Percentiles rank a stretch among this genome's conserved stretches.
Evolutionary conservation across 2,888 invertebrate species (phyloP).

Genomic region (Tipula confusa): DNA sequence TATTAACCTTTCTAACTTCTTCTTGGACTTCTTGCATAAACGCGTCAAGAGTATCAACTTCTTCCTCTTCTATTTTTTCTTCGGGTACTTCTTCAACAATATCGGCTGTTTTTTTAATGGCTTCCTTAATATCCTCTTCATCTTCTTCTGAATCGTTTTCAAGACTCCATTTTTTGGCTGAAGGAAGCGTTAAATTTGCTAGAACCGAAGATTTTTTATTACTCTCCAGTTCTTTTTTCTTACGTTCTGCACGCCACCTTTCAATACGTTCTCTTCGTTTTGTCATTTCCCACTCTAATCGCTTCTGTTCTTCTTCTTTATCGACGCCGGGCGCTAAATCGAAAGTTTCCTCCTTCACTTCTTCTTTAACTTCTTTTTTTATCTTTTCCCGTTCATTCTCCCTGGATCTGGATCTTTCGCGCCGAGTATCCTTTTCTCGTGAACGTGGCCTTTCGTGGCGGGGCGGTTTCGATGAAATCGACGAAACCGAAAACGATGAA

Average conservation of each 20-base stretch:
- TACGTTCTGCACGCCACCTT: slow-evolving; percentile 90
- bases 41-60: slow-evolving; percentile 94
- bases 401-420: slow-evolving; percentile 28
- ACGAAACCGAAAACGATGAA: neutral
- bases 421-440: slow-evolving; percentile 37
- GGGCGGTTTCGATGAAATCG: neutral
- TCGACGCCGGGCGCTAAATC: slow-evolving; percentile 61
- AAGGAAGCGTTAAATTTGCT: slow-evolving; percentile 52
- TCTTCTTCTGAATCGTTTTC: slow-evolving; percentile 96
- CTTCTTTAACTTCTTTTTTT: slow-evolving; percentile 30
- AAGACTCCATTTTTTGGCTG: slow-evolving; percentile 85
- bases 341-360: slow-evolving; percentile 50
- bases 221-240: slow-evolving; percentile 77
- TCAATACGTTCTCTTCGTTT: slow-evolving; percentile 93
- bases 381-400: slow-evolving; percentile 21
- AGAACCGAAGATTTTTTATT: slow-evolving; percentile 61
- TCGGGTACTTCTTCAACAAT: slow-evolving; percentile 46
- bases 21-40: slow-evolving; percentile 85
- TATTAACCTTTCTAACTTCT: slow-evolving; percentile 51
- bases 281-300: slow-evolving; percentile 91
- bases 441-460: slow-evolving; percentile 36
- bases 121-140: slow-evolving; percentile 52
- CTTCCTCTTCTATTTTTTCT: slow-evolving; percentile 60
- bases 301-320: slow-evolving; percentile 83
- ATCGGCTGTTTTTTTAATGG: slow-evolving; percentile 53